phyloP scores from a whole-genome alignment of 2,113 vertebrate genomes.

The Ictalurus punctatus region DNA sequence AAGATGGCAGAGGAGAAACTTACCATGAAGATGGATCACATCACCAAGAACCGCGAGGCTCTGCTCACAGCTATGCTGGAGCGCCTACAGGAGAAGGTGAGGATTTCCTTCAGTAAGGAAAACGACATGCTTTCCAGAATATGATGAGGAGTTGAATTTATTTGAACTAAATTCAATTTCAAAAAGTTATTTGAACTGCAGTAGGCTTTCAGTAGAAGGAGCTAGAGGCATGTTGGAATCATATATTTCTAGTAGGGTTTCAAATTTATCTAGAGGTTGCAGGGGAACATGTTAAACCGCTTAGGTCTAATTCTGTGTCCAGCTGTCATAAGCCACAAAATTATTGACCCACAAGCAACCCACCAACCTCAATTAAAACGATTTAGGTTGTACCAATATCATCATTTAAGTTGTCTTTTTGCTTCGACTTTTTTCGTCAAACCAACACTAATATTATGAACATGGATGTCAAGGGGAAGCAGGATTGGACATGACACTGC shows the following conservation, averaged over 20 bases:
- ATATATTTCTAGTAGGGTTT: background rate
- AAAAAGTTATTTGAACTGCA: background rate
- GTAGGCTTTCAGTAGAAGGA: background rate
- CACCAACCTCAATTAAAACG: background rate
- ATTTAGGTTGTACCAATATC: background rate
- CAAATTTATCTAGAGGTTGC: background rate
- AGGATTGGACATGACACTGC: background rate
- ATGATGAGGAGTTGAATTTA: background rate
- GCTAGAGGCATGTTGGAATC: background rate
- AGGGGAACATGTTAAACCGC: background rate
- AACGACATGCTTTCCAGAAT: background rate
- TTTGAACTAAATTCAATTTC: background rate
- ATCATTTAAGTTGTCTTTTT: background rate
- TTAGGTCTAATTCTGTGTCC: background rate
- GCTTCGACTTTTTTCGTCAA: background rate
- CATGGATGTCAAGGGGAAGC: no score
- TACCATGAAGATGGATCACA: constrained; percentile 83
- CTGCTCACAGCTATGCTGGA: constrained; percentile 82
- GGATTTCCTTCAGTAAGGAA: background rate
- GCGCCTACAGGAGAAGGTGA: constrained; percentile 85
- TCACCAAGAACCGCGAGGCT: constrained; percentile 83
- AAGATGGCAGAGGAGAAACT: constrained; percentile 83
- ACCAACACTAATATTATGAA: no score
- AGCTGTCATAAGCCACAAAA: background rate
- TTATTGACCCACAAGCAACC: background rate